These are phyloP conservation scores for Anadara kagoshimensis DNA, from an alignment of 1,140 invertebrate genomes.

Conservation along the genomic window DNA sequence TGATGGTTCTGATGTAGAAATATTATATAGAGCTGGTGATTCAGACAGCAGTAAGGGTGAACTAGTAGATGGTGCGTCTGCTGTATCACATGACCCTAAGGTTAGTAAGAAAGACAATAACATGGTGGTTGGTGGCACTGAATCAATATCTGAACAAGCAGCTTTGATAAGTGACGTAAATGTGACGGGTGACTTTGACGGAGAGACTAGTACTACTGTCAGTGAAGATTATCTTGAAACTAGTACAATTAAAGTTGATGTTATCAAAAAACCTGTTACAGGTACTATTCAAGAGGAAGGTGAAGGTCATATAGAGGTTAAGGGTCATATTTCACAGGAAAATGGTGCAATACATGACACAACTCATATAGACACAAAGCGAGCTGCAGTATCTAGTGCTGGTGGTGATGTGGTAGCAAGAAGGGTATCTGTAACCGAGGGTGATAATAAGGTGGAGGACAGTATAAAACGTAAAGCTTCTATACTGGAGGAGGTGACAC, in stretches of 20 bases:
- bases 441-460: not conserved
- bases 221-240: conserved; percentile 34
- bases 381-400: no score
- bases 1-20: conserved; percentile 35
- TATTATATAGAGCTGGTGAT: conserved; percentile 13
- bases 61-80: not conserved
- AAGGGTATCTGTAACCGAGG: not conserved
- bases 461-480: not conserved
- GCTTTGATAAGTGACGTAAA: not conserved
- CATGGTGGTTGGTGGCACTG: not conserved
- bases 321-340: conserved; percentile 10
- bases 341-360: conserved; percentile 5
- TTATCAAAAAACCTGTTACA: conserved; percentile 31
- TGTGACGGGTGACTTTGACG: conserved; percentile 6
- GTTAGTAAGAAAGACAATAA: not conserved
- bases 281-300: conserved; percentile 31
- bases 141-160: no score
- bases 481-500: not conserved
- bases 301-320: conserved; percentile 5
- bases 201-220: conserved; percentile 28
- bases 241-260: conserved; percentile 14
- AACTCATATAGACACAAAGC: no score
- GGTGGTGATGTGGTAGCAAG: no score
- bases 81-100: not conserved
- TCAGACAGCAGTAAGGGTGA: conserved; percentile 10